A percentile compares a stretch with the other conserved stretches of the same genome.
Conservation (phyloP, 1,140 invertebrate genomes). For the Anastatus disparis region DNA sequence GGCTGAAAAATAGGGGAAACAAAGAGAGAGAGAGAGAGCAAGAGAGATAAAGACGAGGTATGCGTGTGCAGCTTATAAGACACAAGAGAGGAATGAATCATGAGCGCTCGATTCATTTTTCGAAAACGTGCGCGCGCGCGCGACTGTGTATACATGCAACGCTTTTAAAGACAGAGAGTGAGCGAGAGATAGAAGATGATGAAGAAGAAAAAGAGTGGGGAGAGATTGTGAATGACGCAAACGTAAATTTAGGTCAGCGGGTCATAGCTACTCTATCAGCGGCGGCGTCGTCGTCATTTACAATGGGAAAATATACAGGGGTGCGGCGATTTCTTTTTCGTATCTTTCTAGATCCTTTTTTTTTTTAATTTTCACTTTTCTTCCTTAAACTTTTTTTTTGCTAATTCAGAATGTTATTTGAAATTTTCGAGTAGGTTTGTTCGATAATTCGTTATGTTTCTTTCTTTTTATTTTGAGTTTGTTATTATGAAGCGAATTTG, state of each 20-base stretch:
- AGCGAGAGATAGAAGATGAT: too few relatives aligned
- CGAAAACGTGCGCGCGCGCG: not conserved
- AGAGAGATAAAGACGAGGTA: too few relatives aligned
- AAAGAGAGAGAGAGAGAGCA: too few relatives aligned
- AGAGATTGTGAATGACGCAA: conserved; percentile 66
- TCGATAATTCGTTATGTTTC: too few relatives aligned
- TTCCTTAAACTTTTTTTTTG: not conserved
- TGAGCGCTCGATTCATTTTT: not conserved
- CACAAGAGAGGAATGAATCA: not conserved
- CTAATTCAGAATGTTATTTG: too few relatives aligned
- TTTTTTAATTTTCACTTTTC: not conserved
- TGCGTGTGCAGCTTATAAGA: too few relatives aligned
- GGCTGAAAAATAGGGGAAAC: too few relatives aligned
- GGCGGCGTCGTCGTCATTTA: conserved; percentile 58
- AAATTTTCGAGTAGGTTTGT: too few relatives aligned
- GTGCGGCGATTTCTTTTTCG: not conserved
- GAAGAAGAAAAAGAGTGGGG: too few relatives aligned
- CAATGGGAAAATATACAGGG: conserved; percentile 50
- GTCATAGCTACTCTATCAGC: conserved; percentile 60
- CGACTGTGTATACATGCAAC: not conserved
- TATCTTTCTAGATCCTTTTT: not conserved
- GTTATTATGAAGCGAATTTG: too few relatives aligned
- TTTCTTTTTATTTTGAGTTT: too few relatives aligned
- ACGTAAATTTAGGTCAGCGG: conserved; percentile 65
- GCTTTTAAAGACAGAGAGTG: not conserved